Evolutionary conservation across 2,888 invertebrate genomes (phyloP).

Genomic region (Rhamnusium bicolor): DNA sequence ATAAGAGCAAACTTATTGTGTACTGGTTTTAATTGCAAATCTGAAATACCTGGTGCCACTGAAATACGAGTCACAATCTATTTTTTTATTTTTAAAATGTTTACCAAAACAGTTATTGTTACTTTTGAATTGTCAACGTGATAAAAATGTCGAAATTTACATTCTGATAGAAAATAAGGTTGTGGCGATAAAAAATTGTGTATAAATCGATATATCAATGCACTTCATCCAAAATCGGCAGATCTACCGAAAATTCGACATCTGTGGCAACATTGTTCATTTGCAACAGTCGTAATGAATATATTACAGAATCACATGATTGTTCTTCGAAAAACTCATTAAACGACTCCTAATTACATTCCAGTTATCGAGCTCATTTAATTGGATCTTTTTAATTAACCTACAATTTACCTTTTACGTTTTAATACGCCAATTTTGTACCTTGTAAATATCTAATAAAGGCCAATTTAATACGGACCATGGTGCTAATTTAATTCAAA

Average conservation of each 20-base stretch:
- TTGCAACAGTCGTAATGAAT: background rate
- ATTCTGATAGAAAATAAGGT: no score
- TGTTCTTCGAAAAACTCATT: background rate
- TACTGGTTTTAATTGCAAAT: background rate
- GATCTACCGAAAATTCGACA: no score
- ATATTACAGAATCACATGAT: background rate
- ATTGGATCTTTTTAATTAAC: slow-evolving; percentile 44
- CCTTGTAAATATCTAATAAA: slow-evolving; percentile 47
- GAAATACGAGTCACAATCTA: background rate
- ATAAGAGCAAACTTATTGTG: background rate
- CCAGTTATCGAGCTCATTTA: slow-evolving; percentile 28
- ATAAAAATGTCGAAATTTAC: no score
- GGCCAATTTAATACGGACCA: slow-evolving; percentile 38
- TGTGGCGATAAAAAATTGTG: no score
- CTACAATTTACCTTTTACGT: slow-evolving; percentile 42
- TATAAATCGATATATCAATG: no score
- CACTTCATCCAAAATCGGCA: no score
- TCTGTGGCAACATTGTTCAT: no score
- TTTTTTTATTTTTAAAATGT: background rate
- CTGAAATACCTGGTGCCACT: background rate
- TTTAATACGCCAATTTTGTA: slow-evolving; percentile 38
- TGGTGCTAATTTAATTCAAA: slow-evolving; percentile 45
- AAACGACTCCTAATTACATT: slow-evolving; percentile 30
- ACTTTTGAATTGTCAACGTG: no score
- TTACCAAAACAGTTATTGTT: no score